Base-by-base conservation (phyloP, 2,888 invertebrate species). In the Ptilodon capucinus region DNA sequence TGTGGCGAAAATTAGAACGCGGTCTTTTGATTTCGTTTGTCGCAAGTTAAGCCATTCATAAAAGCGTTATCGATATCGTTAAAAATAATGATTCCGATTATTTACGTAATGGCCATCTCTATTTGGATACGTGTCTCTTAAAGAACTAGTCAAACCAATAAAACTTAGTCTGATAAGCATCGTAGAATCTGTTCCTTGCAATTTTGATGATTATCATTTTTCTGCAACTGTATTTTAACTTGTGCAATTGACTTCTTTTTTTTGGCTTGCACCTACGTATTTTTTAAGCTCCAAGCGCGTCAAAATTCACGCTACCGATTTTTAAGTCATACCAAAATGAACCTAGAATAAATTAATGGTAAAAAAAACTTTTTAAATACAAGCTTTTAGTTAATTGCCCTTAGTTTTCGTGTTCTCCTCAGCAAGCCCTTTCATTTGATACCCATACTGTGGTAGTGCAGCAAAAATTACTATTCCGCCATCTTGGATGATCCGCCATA, bases 1-100 rank as follows among this genome's bases (percentile, higher is more conserved):
- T 42, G 17, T n/a, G 13, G 19, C 13, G 38, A 38, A 38, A 38
- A 38, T 40, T 40, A 25, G 25, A 40, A 40, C 25, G 13, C 39
- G 2, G 13, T 40, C 25, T 25, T 16, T 25, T 23, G 23, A 40
- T 25, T 25, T 40, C 40, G 40, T 11, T 25, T 11, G 11, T 16
- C 25, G 25, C 25, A n/a, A 7, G 21, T 21, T 21, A 39, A 13
- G 13, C 19, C 14, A 39, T 19, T 21, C 21, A 21, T 19, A 19
- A 2, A 32, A 17, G 17, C n/a, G 7, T 18, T 17, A 19, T 18
- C 35, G 35, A 17, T 19, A 11, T 38, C 19, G 3, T 38, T 38
- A 16, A 5, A 34, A 34, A 17, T 35, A 35, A 35, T 18, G 4
- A 32, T 32, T 32, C 7, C 7, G 6, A 32, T 13, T 4, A 32